These are phyloP conservation scores for Sebastes flavidus DNA, from an alignment of 2,797 vertebrate species.

Conservation along the genomic window DNA sequence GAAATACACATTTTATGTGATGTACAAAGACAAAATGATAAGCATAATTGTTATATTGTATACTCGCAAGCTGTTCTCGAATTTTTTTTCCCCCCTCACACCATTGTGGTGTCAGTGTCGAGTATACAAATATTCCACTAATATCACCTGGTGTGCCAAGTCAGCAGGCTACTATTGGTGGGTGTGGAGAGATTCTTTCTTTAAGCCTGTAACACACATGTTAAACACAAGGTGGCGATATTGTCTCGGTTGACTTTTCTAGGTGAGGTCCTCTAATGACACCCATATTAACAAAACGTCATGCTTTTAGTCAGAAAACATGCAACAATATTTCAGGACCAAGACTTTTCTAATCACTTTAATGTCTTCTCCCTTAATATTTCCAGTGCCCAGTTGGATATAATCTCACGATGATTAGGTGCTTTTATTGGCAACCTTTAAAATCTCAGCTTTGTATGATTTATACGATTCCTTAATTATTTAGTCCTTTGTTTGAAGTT, in stretches of 20 bases:
- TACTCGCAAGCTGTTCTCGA: background rate
- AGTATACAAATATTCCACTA: background rate
- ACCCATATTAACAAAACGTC: background rate
- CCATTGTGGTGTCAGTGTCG: background rate
- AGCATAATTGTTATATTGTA: background rate
- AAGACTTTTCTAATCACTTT: background rate
- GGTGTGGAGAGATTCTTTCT: background rate
- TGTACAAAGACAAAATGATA: background rate
- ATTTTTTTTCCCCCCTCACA: fast-evolving
- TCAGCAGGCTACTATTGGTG: background rate
- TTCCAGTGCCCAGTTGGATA: background rate
- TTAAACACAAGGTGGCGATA: conserved; percentile 64
- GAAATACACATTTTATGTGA: background rate
- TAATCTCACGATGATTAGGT: fast-evolving
- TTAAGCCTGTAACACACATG: background rate
- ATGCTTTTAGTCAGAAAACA: background rate
- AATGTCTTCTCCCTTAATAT: background rate
- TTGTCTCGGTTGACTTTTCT: conserved; percentile 43
- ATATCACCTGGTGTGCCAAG: background rate
- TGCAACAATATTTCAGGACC: background rate
- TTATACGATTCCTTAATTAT: background rate
- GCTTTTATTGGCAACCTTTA: background rate
- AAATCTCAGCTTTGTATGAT: background rate
- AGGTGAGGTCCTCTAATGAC: background rate
- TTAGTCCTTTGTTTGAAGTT: background rate